Base-by-base conservation (phyloP, 2,888 invertebrate species). In the Orthosia gracilis region DNA sequence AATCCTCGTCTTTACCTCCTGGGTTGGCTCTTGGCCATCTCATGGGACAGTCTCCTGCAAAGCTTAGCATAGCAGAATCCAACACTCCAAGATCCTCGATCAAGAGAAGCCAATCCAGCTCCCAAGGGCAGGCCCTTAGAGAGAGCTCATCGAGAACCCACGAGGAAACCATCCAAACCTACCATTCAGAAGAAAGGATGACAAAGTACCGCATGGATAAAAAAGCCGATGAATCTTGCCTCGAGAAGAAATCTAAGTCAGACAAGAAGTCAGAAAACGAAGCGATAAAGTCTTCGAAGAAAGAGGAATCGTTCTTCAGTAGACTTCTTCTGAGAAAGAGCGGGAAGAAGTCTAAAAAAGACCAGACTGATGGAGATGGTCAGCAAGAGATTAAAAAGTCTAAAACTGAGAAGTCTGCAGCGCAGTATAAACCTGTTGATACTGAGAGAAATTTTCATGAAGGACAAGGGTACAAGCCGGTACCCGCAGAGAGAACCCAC, bases 281-380 rank as follows among this genome's bases (percentile, higher is more conserved):
- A 95, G 91, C 95, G 83, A 92, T 96, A 91, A 85, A 96, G 91
- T 87, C 94, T 87, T 91, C 93, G 69, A 97, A 97, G 92, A 96
- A 97, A 91, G 96, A 97, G 89, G 94, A 97, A 90, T 96, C 97
- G 80, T 97, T 97, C 91, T 97, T 98, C 89, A 97, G 97, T 73
- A 96, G 98, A 80, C 92, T 98, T 69, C 96, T 98, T 59, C 96
- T 97, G 57, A 96, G 98, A 84, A 97, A 97, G 87, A 98, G 98
- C 71, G 98, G 97, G 49, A 98, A 98, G 89, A 98, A 98, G 91
- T 97, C 97, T 77, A 97, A 97, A 85, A 96, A 97, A 75, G 97
- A 97, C 52, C 94, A 93, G 74, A 93, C 92, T 0, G 96, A 96
- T 57, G 95, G 94, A 21, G 96, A 95, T 52, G 91, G 92, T 50